Percentiles rank a stretch among this genome's conserved stretches.
Conservation (phyloP, 2,888 invertebrate genomes). For the Cantharis nigra region DNA sequence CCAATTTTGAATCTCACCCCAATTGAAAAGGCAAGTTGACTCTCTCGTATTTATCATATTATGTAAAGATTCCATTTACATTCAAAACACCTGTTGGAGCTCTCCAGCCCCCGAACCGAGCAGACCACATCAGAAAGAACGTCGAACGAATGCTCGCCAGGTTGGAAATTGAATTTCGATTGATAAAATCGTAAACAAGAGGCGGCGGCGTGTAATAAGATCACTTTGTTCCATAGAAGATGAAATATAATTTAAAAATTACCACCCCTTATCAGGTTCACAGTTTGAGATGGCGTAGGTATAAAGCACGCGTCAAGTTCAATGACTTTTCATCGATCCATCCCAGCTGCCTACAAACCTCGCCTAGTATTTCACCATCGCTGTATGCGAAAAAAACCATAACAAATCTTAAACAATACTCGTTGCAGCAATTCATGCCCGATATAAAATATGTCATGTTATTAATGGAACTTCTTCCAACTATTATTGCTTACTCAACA, state of each 20-base stretch:
- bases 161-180: background rate
- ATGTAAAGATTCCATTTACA: background rate
- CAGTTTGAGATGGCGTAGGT: conserved; percentile 35
- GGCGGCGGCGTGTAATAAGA: background rate
- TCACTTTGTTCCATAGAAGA: background rate
- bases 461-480: background rate
- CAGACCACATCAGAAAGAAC: background rate
- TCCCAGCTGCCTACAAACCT: conserved; percentile 45
- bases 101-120: background rate
- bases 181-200: background rate
- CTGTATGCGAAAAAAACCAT: conserved; percentile 26
- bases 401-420: conserved; percentile 30
- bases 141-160: background rate
- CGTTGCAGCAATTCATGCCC: background rate
- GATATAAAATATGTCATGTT: background rate
- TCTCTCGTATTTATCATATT: no score
- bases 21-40: background rate
- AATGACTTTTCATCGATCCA: conserved; percentile 43
- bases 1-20: background rate
- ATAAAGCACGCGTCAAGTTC: conserved; percentile 43
- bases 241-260: conserved; percentile 14
- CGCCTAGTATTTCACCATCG: conserved; percentile 39
- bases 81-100: background rate
- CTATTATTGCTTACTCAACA: background rate
- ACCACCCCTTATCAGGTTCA: conserved; percentile 19